Conservation (phyloP, 2,888 invertebrate species). For the Campaea margaritaria region DNA sequence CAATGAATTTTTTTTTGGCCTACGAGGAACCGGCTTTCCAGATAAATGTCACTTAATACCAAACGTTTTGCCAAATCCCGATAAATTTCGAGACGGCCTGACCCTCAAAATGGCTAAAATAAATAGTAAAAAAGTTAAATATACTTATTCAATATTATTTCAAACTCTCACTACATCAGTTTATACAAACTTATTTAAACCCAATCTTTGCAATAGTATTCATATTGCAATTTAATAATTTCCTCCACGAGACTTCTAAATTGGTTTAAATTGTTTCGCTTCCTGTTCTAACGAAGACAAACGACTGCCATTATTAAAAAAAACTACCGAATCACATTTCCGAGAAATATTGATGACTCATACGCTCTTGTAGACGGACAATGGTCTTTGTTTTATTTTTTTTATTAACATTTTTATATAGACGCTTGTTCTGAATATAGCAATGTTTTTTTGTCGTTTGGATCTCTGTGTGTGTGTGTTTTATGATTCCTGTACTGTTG, state of each 20-base stretch:
- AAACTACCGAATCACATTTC: slow-evolving; percentile 19
- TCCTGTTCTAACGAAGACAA: slow-evolving; percentile 25
- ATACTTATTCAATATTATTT: too few species aligned
- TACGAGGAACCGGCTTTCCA: too few species aligned
- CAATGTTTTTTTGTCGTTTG: slow-evolving; percentile 37
- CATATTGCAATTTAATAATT: too few species aligned
- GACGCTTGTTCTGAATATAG: slow-evolving; percentile 9
- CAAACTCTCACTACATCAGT: too few species aligned
- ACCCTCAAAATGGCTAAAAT: too few species aligned
- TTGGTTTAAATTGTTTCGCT: slow-evolving; percentile 16
- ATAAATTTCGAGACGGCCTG: too few species aligned
- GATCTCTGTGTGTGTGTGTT: slow-evolving; percentile 18
- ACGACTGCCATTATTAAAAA: slow-evolving; percentile 8
- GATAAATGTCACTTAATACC: too few species aligned
- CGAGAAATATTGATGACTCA: slow-evolving; percentile 45
- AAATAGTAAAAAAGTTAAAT: too few species aligned
- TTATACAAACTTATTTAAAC: too few species aligned
- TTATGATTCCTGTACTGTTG: slow-evolving; percentile 31
- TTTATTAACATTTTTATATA: slow-evolving; percentile 26
- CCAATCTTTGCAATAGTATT: too few species aligned
- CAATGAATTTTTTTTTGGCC: too few species aligned
- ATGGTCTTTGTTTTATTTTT: slow-evolving; percentile 39
- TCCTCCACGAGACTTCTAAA: slow-evolving; percentile 4
- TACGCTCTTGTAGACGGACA: slow-evolving; percentile 35
- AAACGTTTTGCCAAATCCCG: too few species aligned